Evolutionary conservation across 2,797 vertebrate species (phyloP), one percentile per base, ranked within the genome.

Genomic region (Phrynocephalus guinanensis): DNA sequence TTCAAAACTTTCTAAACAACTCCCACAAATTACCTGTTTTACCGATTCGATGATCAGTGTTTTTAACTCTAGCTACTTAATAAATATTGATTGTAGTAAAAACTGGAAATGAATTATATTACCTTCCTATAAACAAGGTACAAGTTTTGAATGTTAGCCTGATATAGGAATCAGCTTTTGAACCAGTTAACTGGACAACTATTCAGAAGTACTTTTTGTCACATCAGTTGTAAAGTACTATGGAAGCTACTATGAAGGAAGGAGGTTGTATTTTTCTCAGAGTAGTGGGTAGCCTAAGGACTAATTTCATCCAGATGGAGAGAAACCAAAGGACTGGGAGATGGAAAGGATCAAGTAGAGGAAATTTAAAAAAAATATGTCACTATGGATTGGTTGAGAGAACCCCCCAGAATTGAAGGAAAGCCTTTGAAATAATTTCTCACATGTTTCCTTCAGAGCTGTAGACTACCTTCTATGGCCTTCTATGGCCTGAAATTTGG

Each of bases 1-100:
- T 70, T 79, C 28, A 86, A 26, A 78, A 33, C 24, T 82, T 56
- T 73, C 70, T n/a, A 87, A 92, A 30, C 28, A 22, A 83, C 28
- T 71, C 72, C 38, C 13, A 33, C 60, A 63, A 63, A 63, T 18
- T 63, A 63, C 60, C 60, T 63, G 60, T n/a, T 77, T 1, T 24
- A 76, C 4, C 83, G 44, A 44, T 60, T 82, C 30, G 3, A 70
- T n/a, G 22, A 90, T 50, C 1, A 83, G 1, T 0, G 0, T 20
- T 90, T 52, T 68, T 20, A 87, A 52, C 26, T 88, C 52, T 28
- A 76, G 1, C 0, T 56, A 33, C 0, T 83, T 20, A 76, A 16
- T 20, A 82, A 16, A 68, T 33, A 24, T 2, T 70, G 33, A 33
- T 68, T 83, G 56, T 38, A 22, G 24, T 0, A 3, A 6, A 63